phyloP scores from a whole-genome alignment of 2,888 invertebrate genomes.

The Hecatera dysodea region DNA sequence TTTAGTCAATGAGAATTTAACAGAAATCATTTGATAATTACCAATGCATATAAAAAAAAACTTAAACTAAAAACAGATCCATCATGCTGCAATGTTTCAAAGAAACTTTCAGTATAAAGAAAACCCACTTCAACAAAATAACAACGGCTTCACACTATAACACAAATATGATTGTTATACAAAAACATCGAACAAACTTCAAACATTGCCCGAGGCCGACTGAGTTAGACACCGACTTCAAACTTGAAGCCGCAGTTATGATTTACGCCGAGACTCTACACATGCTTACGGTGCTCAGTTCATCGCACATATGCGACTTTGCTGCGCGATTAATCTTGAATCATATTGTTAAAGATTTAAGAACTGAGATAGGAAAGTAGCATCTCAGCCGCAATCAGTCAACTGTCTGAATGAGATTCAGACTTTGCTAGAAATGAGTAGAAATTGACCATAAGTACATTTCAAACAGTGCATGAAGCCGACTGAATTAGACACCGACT shows the following conservation, averaged over 20 bases:
- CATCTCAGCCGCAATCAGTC: too few relatives aligned
- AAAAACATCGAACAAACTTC: constrained; percentile 57
- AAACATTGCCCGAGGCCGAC: constrained; percentile 63
- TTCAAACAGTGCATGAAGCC: constrained; percentile 62
- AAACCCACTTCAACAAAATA: constrained; percentile 30
- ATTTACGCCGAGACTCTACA: constrained; percentile 65
- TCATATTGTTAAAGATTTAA: too few relatives aligned
- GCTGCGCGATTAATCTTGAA: background rate
- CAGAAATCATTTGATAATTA: too few relatives aligned
- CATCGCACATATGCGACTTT: constrained; percentile 17
- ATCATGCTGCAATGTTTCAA: background rate
- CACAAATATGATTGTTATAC: constrained; percentile 42
- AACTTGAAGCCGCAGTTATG: constrained; percentile 67
- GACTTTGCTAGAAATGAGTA: too few relatives aligned
- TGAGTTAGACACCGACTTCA: constrained; percentile 69
- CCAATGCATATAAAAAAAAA: too few relatives aligned
- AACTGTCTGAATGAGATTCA: too few relatives aligned
- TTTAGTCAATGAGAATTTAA: too few relatives aligned
- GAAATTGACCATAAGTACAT: background rate
- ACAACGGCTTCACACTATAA: constrained; percentile 38
- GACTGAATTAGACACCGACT: constrained; percentile 69
- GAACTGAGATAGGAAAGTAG: too few relatives aligned
- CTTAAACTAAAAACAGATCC: background rate
- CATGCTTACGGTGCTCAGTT: constrained; percentile 37
- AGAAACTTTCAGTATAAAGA: background rate